These are phyloP conservation scores for Eupeodes latifasciatus DNA, from an alignment of 2,888 invertebrate species.

Conservation along the genomic window DNA sequence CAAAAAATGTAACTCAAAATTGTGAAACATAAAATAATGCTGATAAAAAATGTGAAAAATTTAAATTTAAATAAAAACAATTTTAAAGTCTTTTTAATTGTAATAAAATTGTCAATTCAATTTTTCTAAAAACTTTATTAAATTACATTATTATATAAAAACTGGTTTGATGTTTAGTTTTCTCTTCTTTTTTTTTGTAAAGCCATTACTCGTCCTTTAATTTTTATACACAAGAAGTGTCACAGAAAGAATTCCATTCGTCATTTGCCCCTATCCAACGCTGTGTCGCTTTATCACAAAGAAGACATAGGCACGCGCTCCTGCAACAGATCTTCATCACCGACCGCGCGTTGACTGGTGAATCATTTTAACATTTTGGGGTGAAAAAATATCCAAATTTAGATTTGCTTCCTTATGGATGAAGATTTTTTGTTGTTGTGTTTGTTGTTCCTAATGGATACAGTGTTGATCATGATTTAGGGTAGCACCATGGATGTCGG, in stretches of 20 bases:
- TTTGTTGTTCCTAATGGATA: constrained; percentile 1
- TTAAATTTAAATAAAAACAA: too few relatives aligned
- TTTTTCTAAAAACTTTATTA: too few relatives aligned
- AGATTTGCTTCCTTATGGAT: constrained; percentile 43
- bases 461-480: constrained; percentile 49
- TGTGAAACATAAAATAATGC: too few relatives aligned
- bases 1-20: too few relatives aligned
- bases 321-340: constrained; percentile 25
- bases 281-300: constrained; percentile 40
- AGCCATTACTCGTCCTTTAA: background rate
- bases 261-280: constrained; percentile 21
- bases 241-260: constrained; percentile 2
- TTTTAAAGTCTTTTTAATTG: too few relatives aligned
- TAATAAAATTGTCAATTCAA: too few relatives aligned
- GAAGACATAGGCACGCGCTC: constrained; percentile 53
- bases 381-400: constrained; percentile 57
- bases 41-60: too few relatives aligned
- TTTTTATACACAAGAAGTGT: background rate
- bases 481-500: constrained; percentile 5
- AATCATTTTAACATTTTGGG: constrained; percentile 40
- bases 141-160: too few relatives aligned
- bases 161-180: too few relatives aligned
- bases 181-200: background rate
- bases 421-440: constrained; percentile 12
- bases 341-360: constrained; percentile 34